A percentile compares a stretch with the other conserved stretches of the same genome.
These are phyloP conservation scores for Myiothlypis coronata DNA, from an alignment of 2,797 vertebrate species.

Conservation along the genomic window DNA sequence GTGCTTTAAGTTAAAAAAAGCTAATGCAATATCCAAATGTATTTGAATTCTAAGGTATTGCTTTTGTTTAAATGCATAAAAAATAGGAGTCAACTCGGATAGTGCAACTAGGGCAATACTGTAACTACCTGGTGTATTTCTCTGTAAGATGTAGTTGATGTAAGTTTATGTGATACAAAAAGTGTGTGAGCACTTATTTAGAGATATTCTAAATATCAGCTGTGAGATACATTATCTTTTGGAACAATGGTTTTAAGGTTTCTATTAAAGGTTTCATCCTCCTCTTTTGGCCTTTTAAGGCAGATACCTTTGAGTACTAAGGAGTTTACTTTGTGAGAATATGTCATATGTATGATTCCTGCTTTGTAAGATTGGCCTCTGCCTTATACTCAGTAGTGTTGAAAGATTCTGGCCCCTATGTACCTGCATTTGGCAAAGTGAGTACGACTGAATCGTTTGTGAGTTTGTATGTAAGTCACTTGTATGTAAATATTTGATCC, in stretches of 20 bases:
- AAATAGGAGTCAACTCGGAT: background rate
- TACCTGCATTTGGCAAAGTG: background rate
- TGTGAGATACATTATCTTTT: background rate
- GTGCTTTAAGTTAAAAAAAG: background rate
- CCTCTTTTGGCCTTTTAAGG: background rate
- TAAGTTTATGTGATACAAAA: background rate
- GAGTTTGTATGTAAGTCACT: background rate
- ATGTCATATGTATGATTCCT: background rate
- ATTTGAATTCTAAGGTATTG: background rate
- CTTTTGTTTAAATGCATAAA: background rate
- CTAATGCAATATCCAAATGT: background rate
- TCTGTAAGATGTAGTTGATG: background rate
- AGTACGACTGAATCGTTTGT: background rate
- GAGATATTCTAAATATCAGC: background rate
- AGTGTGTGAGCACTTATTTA: background rate
- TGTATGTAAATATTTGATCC: background rate
- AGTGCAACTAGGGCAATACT: background rate
- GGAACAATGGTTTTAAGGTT: background rate
- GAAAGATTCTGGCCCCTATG: background rate
- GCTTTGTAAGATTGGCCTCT: background rate
- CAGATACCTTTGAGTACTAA: background rate
- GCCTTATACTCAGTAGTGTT: background rate
- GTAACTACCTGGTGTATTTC: background rate
- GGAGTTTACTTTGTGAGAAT: background rate
- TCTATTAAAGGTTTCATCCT: background rate